Evolutionary conservation across 30 jellyfish, hydroid and myxozoan genomes (phyloP).

Genomic region (Phacellophora camtschatica): DNA sequence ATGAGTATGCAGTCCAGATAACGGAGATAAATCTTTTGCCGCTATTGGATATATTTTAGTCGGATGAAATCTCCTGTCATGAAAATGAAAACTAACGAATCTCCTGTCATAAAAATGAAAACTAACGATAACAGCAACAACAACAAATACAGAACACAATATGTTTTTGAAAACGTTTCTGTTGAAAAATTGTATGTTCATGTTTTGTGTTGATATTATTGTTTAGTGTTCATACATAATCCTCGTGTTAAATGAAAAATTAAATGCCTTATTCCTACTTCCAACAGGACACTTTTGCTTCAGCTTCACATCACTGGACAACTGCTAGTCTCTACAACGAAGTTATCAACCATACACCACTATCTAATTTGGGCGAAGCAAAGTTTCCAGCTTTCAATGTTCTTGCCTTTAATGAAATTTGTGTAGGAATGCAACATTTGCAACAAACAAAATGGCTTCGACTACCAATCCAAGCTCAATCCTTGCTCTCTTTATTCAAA

Average conservation of each 20-base stretch:
- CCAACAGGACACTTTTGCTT: background rate
- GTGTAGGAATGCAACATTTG: slow-evolving; percentile 8
- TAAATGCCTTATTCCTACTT: too few relatives aligned
- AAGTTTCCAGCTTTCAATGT: slow-evolving; percentile 15
- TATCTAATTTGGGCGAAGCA: background rate
- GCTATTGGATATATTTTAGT: slow-evolving; percentile 21
- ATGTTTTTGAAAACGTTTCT: too few relatives aligned
- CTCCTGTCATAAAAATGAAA: too few relatives aligned
- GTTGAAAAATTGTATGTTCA: too few relatives aligned
- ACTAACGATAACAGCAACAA: too few relatives aligned
- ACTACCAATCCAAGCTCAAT: background rate
- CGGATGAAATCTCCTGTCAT: too few relatives aligned
- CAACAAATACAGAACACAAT: too few relatives aligned
- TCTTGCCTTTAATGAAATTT: background rate
- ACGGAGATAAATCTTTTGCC: slow-evolving; percentile 19
- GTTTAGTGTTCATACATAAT: too few relatives aligned
- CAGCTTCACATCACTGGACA: background rate
- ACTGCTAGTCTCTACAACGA: background rate
- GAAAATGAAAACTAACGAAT: too few relatives aligned
- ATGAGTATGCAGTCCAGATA: slow-evolving; percentile 3
- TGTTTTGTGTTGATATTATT: too few relatives aligned
- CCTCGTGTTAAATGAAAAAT: too few relatives aligned
- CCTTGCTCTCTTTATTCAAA: background rate
- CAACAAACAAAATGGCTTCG: slow-evolving; percentile 3
- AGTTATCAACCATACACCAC: background rate